Evolutionary conservation across 2,797 vertebrate genomes (phyloP).

Genomic region (Thalassophryne amazonica): DNA sequence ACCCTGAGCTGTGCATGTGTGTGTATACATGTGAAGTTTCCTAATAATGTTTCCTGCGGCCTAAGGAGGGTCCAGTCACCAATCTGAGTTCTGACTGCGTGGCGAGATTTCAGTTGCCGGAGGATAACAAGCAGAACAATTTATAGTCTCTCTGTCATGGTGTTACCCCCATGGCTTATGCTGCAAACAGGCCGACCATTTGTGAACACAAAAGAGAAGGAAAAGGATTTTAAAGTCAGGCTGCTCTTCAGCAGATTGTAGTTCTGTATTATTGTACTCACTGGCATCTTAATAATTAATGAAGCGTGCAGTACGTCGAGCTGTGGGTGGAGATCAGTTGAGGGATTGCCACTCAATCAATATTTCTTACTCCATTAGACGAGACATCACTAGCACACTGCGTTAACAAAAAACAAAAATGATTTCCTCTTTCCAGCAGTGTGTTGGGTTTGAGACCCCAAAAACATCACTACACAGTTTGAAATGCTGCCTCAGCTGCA

Average conservation of each 20-base stretch:
- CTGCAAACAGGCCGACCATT: constrained; percentile 41
- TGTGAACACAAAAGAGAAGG: constrained; percentile 21
- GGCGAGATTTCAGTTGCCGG: constrained; percentile 66
- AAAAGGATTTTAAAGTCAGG: constrained; percentile 11
- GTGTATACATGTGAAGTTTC: constrained; percentile 30
- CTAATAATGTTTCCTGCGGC: constrained; percentile 65
- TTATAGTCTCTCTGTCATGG: constrained; percentile 64
- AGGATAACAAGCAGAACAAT: constrained; percentile 73
- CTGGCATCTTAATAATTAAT: no score
- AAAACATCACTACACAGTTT: no score
- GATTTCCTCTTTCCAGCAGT: no score
- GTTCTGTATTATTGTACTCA: constrained; percentile 10
- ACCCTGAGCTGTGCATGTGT: constrained; percentile 24
- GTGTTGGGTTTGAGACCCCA: no score
- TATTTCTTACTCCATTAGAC: no score
- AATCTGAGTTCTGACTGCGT: constrained; percentile 52
- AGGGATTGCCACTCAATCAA: background rate
- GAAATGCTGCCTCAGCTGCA: no score
- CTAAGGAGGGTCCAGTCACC: constrained; percentile 63
- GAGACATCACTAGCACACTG: no score
- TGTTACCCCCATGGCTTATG: constrained; percentile 49
- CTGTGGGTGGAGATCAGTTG: no score
- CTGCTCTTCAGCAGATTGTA: constrained; percentile 10
- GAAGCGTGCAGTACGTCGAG: no score
- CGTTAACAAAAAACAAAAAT: no score